Evolutionary conservation across 2,113 vertebrate species (phyloP).

Genomic region (Passer montanus): DNA sequence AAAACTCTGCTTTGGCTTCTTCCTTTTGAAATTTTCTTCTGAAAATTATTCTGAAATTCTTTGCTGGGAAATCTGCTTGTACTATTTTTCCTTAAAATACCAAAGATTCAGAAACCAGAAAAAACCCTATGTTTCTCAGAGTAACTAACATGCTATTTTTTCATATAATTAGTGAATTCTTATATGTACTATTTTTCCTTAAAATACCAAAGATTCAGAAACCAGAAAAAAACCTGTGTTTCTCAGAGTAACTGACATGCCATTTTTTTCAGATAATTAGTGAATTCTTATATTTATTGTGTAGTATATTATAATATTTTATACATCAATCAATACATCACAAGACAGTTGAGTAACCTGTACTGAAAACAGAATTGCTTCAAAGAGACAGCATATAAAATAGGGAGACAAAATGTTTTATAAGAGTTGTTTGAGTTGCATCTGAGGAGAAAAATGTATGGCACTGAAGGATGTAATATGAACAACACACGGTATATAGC

Average conservation of each 20-base stretch:
- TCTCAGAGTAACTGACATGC: neutral
- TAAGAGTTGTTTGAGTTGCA: neutral
- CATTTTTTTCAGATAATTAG: neutral
- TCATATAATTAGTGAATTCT: neutral
- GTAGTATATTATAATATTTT: neutral
- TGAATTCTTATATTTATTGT: neutral
- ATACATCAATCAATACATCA: neutral
- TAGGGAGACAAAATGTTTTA: neutral
- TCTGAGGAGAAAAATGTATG: neutral
- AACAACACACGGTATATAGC: neutral
- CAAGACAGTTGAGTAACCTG: neutral
- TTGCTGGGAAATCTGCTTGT: neutral
- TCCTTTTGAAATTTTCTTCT: neutral
- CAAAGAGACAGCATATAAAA: neutral
- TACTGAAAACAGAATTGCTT: neutral
- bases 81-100: neutral
- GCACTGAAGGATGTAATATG: neutral
- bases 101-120: neutral
- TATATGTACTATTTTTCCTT: neutral
- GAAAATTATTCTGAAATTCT: neutral
- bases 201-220: neutral
- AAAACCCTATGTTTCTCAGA: accelerated
- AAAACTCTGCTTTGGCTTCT: neutral
- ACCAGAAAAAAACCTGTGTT: accelerated
- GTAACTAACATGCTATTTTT: neutral